Evolutionary conservation across 1,140 invertebrate genomes (phyloP).

Genomic region (Drosophila leontia): DNA sequence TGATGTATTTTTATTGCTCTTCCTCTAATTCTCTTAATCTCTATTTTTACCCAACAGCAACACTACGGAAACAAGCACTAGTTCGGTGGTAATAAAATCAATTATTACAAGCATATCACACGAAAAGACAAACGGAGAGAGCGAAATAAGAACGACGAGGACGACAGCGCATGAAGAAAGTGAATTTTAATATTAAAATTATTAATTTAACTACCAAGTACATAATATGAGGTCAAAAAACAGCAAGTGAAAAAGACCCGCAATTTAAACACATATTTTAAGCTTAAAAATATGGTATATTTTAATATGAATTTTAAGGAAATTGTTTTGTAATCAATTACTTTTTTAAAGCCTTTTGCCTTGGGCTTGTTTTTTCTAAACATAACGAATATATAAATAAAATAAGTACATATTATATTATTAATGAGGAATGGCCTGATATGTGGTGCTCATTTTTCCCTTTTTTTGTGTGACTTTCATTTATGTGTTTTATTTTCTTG

Average conservation of each 20-base stretch:
- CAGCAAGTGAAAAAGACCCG: neutral
- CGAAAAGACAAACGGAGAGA: slow-evolving; percentile 81
- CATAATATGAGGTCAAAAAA: neutral
- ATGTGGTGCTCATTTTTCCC: no score
- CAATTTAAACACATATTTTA: neutral
- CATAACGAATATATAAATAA: no score
- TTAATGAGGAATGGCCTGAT: no score
- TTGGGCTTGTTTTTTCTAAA: neutral
- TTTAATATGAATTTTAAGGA: neutral
- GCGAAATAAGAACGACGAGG: slow-evolving; percentile 67
- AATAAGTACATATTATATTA: no score
- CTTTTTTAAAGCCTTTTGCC: neutral
- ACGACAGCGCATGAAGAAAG: slow-evolving; percentile 74
- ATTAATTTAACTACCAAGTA: neutral
- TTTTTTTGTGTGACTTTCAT: no score
- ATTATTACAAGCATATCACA: slow-evolving; percentile 84
- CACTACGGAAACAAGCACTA: slow-evolving; percentile 78
- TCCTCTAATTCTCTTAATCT: neutral
- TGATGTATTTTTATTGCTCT: neutral
- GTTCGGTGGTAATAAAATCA: slow-evolving; percentile 84
- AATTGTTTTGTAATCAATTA: neutral
- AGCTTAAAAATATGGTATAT: neutral
- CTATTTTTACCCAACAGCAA: slow-evolving; percentile 55
- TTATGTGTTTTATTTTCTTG: no score
- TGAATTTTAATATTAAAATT: slow-evolving; percentile 62